phyloP scores from a whole-genome alignment of 2,113 vertebrate species.

The Felis catus region DNA sequence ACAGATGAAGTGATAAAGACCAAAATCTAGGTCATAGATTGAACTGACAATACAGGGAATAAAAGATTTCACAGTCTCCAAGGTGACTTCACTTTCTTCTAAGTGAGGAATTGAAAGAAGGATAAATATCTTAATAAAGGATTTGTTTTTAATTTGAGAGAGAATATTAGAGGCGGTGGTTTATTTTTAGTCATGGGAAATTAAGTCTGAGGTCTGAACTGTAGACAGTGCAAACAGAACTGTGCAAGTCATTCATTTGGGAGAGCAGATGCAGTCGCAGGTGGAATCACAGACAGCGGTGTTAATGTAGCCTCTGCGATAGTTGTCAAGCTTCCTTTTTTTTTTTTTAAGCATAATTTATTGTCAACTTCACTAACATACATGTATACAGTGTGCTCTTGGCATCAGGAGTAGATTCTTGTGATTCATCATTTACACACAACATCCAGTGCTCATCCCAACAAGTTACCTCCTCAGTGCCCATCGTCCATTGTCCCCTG shows the following conservation, averaged over 20 bases:
- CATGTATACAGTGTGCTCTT: too few species aligned
- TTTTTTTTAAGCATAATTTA: not conserved
- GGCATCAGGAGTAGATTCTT: too few species aligned
- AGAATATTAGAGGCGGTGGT: not conserved
- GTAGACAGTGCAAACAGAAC: not conserved
- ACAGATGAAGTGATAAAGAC: not conserved
- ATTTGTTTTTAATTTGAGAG: not conserved
- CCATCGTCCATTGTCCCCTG: too few species aligned
- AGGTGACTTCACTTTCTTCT: conserved; percentile 11
- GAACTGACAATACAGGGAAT: not conserved
- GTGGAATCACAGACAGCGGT: not conserved
- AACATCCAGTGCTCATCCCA: too few species aligned
- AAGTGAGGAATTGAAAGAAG: not conserved
- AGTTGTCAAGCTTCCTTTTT: not conserved
- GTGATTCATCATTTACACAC: too few species aligned
- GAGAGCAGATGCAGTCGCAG: not conserved
- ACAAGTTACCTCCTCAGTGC: too few species aligned
- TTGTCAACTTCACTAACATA: too few species aligned
- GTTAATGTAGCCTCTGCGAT: not conserved
- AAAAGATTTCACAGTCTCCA: not conserved
- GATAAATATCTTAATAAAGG: not conserved
- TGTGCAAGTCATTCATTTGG: not conserved
- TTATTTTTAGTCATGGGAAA: not conserved
- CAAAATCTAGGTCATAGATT: not conserved
- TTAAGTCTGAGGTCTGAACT: not conserved